Conservation (phyloP, 2,113 vertebrate species). For the Azemiops feae region DNA sequence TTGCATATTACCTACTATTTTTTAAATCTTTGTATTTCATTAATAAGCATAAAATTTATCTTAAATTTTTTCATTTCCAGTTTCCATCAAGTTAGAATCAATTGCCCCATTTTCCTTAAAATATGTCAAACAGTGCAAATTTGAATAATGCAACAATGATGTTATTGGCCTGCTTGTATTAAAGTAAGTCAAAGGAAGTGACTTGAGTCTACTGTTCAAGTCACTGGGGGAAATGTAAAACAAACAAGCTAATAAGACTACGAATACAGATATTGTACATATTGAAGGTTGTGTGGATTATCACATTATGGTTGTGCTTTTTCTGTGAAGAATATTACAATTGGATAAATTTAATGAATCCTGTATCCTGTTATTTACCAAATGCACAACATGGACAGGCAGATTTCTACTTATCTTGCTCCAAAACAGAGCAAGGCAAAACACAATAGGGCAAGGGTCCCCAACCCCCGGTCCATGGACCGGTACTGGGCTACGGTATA, state of each 20-base stretch:
- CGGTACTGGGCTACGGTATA: not conserved
- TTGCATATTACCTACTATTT: not conserved
- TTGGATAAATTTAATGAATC: no score
- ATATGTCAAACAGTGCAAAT: not conserved
- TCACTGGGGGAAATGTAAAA: not conserved
- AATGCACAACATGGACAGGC: not conserved
- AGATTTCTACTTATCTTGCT: conserved; percentile 43
- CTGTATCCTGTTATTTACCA: not conserved
- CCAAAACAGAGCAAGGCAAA: not conserved
- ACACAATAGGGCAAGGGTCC: not conserved
- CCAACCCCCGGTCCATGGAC: not conserved
- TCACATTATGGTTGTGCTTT: not conserved
- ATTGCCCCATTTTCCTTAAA: not conserved
- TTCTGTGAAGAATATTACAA: not conserved
- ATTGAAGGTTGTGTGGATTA: not conserved
- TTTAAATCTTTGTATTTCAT: not conserved
- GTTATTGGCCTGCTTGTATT: not conserved
- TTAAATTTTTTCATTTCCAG: not conserved
- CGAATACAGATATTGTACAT: not conserved
- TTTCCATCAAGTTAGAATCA: not conserved
- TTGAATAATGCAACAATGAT: not conserved
- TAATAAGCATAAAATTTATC: not conserved
- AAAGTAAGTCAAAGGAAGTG: not conserved
- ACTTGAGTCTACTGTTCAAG: not conserved
- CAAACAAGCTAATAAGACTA: not conserved